Base-by-base conservation (phyloP, 2,113 vertebrate species). In the Cisticola juncidis region DNA sequence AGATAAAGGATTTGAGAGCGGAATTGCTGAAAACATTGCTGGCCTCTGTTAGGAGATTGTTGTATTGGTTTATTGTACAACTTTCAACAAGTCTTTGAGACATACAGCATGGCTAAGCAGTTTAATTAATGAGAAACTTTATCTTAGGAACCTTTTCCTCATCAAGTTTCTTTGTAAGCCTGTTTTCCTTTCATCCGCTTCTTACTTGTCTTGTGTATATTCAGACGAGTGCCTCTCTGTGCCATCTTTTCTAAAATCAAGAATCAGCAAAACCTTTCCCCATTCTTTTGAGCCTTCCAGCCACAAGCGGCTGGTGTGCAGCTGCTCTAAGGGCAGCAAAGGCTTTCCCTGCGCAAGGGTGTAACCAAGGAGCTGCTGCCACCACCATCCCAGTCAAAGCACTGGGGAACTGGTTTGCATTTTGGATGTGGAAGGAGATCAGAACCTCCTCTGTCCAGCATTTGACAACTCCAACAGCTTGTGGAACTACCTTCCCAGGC, bases 261-360 rank as follows among this genome's bases (percentile, higher is more conserved):
- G 44, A 84, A n/a, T 23, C n/a, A 83, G 47, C 12, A 71, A 94
- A 91, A 47, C 5, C 4, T 84, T 61, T 48, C 20, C n/a, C 76
- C 15, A 47, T n/a, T 23, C 40, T 38, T 88, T 61, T 35, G 44
- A 71, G 73, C 69, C 47, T 56, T 54, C 31, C 33, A 79, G 56
- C 38, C 5, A 1, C 0, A 2, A 35, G 26, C 1, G 2, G 6
- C 65, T 48, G 45, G 26, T 0, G 0, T 5, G 22, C 33, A 78
- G 44, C 61, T 81, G 9, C n/a, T 56, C 42, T 36, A 23, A 45
- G 74, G 51, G 20, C 53, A 84, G n/a, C 38, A 90, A 48, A 73
- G n/a, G 31, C 38, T 86, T 66, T 20, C 24, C 31, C n/a, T 47
- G 6, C 35, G 17, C 2, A 14, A 25, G 13, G 47, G 23, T 68